phyloP scores from a whole-genome alignment of 2,888 invertebrate genomes.

The Lasioglossum lativentre region DNA sequence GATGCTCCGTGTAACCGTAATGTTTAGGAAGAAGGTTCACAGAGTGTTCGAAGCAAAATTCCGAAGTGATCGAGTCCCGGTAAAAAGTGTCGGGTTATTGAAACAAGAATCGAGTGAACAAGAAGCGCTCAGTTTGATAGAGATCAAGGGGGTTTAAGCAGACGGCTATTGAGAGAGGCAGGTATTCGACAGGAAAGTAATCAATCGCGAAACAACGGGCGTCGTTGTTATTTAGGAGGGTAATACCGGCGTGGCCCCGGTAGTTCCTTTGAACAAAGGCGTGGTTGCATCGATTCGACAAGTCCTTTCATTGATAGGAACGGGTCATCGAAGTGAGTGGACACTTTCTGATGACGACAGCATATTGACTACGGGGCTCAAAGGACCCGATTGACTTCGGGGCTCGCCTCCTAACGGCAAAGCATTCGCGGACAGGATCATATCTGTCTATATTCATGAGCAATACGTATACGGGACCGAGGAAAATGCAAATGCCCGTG shows the following conservation, averaged over 20 bases:
- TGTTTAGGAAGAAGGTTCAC: not conserved
- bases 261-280: slow-evolving; percentile 39
- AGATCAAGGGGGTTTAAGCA: slow-evolving; percentile 8
- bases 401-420: slow-evolving; percentile 58
- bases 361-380: slow-evolving; percentile 66
- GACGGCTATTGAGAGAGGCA: not conserved
- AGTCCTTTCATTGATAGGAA: slow-evolving; percentile 44
- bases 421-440: slow-evolving; percentile 72
- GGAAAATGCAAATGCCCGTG: slow-evolving; percentile 73
- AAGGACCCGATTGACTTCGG: slow-evolving; percentile 63
- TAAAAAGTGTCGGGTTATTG: slow-evolving; percentile 1
- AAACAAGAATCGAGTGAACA: not conserved
- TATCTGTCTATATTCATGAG: slow-evolving; percentile 76
- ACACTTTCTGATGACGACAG: slow-evolving; percentile 62
- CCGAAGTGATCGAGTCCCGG: too few relatives aligned
- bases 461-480: slow-evolving; percentile 68
- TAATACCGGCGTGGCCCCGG: slow-evolving; percentile 32
- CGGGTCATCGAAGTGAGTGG: slow-evolving; percentile 55
- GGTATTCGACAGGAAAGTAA: slow-evolving; percentile 1
- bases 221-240: slow-evolving; percentile 15
- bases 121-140: not conserved
- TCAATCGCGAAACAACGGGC: slow-evolving; percentile 14
- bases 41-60: not conserved
- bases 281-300: slow-evolving; percentile 19
- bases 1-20: too few relatives aligned